These are phyloP conservation scores for Phalacrocorax brasilianus DNA, from an alignment of 2,113 vertebrate genomes.

Conservation along the genomic window DNA sequence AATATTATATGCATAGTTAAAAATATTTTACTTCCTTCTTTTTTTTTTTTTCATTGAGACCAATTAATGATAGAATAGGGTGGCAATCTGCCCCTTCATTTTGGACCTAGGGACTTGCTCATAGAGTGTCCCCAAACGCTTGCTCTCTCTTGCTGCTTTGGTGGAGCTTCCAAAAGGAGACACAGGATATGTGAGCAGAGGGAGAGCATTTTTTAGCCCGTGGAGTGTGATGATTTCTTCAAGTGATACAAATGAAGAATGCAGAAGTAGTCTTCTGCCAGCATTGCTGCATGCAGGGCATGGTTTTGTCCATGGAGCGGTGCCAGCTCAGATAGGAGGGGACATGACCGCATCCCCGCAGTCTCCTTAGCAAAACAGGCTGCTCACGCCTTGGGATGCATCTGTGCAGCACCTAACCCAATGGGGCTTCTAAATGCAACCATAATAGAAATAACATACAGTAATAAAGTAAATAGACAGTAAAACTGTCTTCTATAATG, in stretches of 20 bases:
- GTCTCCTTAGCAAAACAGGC: not conserved
- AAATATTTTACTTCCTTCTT: not conserved
- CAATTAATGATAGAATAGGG: not conserved
- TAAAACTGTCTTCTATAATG: constrained; percentile 49
- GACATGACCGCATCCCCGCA: not conserved
- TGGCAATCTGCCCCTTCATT: not conserved
- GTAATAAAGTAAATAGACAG: constrained; percentile 50
- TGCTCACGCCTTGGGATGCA: not conserved
- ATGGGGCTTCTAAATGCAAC: not conserved
- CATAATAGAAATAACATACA: constrained; percentile 25
- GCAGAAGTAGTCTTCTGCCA: not conserved
- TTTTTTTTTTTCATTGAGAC: not conserved
- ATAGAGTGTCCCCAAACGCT: accelerated
- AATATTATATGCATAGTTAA: not conserved
- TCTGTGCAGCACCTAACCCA: constrained; percentile 15
- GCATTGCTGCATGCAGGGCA: not conserved
- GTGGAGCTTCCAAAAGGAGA: not conserved
- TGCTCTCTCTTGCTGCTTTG: not conserved
- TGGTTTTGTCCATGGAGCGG: not conserved
- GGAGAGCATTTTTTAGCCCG: not conserved
- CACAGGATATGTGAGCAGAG: not conserved
- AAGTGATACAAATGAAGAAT: not conserved
- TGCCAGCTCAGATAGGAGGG: not conserved
- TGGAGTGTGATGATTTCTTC: not conserved
- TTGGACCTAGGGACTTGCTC: not conserved